These are phyloP conservation scores for Protophormia terraenovae DNA, from an alignment of 2,888 invertebrate species.

Conservation along the genomic window DNA sequence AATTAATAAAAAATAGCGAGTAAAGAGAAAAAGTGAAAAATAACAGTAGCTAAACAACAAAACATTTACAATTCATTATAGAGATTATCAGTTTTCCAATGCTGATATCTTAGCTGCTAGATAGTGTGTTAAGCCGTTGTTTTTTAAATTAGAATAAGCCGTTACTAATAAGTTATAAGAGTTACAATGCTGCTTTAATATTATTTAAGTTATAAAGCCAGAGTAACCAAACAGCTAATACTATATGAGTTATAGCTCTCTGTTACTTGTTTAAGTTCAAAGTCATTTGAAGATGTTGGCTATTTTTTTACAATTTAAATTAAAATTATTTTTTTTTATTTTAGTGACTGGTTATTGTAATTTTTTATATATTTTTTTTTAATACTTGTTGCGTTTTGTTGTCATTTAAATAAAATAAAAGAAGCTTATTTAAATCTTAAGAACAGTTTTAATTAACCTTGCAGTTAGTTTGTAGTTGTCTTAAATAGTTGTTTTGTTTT, in stretches of 20 bases:
- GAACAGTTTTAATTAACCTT: conserved; percentile 63
- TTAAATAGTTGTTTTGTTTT: conserved; percentile 10
- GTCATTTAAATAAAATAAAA: conserved; percentile 6
- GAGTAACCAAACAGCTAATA: too few species aligned
- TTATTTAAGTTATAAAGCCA: not conserved
- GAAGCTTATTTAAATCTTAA: not conserved
- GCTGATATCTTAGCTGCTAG: not conserved
- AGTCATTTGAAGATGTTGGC: conserved; percentile 20
- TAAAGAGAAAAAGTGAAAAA: too few species aligned
- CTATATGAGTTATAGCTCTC: too few species aligned
- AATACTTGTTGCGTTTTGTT: not conserved
- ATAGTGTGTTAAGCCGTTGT: conserved; percentile 11
- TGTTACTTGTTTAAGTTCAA: conserved; percentile 29
- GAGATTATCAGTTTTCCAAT: not conserved
- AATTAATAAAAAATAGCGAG: not conserved
- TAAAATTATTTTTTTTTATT: not conserved
- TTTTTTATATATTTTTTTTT: conserved; percentile 5
- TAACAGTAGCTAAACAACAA: conserved; percentile 6
- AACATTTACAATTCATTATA: conserved; percentile 7
- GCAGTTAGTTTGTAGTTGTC: conserved; percentile 56
- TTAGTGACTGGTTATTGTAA: conserved; percentile 23
- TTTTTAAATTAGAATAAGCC: conserved; percentile 47
- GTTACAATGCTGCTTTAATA: not conserved
- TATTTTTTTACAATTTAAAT: not conserved
- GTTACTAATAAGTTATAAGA: conserved; percentile 34